phyloP scores from a whole-genome alignment of 1,140 invertebrate genomes.

The Portunus trituberculatus region DNA sequence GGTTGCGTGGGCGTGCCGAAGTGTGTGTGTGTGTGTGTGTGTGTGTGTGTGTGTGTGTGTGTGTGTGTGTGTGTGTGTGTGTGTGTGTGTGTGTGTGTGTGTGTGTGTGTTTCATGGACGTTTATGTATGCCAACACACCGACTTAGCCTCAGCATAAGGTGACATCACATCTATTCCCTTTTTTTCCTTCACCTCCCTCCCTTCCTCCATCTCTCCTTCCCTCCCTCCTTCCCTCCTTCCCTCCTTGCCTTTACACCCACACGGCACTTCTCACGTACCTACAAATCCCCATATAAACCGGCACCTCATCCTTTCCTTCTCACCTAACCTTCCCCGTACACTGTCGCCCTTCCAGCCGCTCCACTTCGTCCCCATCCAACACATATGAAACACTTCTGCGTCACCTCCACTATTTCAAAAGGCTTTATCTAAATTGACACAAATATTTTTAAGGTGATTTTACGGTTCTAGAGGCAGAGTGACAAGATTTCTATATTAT shows the following conservation, averaged over 20 bases:
- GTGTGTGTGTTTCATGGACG: neutral
- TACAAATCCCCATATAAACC: conserved; percentile 6
- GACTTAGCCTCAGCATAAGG: no score
- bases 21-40: neutral
- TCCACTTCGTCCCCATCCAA: neutral
- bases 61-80: conserved; percentile 11
- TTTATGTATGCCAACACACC: neutral
- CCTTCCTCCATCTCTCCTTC: neutral
- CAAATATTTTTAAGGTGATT: no score
- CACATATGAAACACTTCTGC: neutral
- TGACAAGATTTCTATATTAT: no score
- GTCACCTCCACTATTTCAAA: no score
- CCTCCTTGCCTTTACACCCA: conserved; percentile 8
- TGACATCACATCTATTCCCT: no score
- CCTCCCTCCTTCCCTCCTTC: neutral
- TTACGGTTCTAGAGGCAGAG: no score
- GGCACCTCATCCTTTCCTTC: no score
- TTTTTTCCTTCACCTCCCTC: no score
- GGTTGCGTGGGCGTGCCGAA: neutral
- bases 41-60: conserved; percentile 3
- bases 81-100: conserved; percentile 7
- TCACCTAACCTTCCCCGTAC: neutral
- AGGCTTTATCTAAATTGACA: no score
- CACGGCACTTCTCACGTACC: conserved; percentile 21
- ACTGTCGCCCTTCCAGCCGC: neutral